Base-by-base conservation (phyloP, 2,113 vertebrate species). In the Sapajus apella region DNA sequence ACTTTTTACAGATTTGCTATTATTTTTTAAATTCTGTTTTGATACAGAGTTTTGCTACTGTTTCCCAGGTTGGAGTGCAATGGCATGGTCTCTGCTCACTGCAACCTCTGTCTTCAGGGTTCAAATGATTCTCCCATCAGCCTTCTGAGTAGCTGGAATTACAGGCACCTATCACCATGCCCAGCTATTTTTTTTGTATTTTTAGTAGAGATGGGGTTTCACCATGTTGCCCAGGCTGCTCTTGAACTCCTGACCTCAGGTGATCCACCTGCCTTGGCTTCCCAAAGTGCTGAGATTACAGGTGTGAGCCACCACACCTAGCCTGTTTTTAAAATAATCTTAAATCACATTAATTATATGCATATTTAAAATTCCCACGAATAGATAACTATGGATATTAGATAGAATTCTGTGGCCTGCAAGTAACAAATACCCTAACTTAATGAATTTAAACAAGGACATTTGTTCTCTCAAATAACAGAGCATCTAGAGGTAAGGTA, bases 301-400 rank as follows among this genome's bases (percentile, higher is more conserved):
- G 64, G 64, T 0, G 13, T 66, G 30, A 66, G 64, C 64, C 64
- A 66, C 64, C 30, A 32, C 6, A 12, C 64, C 30, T 14, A 30
- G 76, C 30, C 64, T 85, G 17, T 47, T 82, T 21, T 73, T 35
- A 30, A 64, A 88, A 37, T 73, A 5, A 58, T 87, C 47, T 92
- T 16, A 85, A 77, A 64, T 82, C n/a, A 86, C 6, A 17, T 95
- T 91, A 76, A 81, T 47, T 88, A 72, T 77, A 55, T 88, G 32
- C 23, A 73, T 87, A 61, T 85, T 72, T 88, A 55, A 94, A 94
- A 82, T 93, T 64, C 76, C 45, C 25, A 79, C 55, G 86, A 81
- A 68, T 70, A 85, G 32, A 76, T 32, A 50, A 73, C 23, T 73
- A 35, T 14, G 10, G 81, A 8, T 55, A 55, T 90, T 16, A 75